Conservation (phyloP, 2,113 vertebrate genomes). For the Dasypus novemcinctus region DNA sequence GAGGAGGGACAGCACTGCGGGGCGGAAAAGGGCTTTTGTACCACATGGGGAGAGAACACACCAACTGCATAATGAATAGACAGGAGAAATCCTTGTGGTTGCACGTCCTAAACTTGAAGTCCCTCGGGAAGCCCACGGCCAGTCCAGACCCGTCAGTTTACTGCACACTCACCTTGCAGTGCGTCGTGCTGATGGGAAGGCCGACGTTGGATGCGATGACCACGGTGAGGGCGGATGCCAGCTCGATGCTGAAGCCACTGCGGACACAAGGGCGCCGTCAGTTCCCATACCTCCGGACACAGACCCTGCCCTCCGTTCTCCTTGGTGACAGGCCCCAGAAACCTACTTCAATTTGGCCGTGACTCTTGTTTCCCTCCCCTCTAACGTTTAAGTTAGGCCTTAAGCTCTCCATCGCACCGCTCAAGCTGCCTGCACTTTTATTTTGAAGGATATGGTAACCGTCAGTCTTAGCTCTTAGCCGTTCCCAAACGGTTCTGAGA, state of each 20-base stretch:
- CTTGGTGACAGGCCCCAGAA: background rate
- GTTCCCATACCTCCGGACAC: background rate
- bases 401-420: background rate
- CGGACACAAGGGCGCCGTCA: slow-evolving; percentile 37
- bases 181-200: slow-evolving; percentile 97
- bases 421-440: background rate
- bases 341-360: no score
- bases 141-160: background rate
- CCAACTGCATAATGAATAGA: background rate
- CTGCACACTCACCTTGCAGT: slow-evolving; percentile 92
- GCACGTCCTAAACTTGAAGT: background rate
- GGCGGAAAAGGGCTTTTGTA: background rate
- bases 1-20: background rate
- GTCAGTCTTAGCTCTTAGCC: background rate
- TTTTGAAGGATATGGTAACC: slow-evolving; percentile 14
- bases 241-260: slow-evolving; percentile 98
- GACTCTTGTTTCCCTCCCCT: background rate
- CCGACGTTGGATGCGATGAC: slow-evolving; percentile 95
- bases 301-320: background rate
- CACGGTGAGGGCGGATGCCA: slow-evolving; percentile 94
- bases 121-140: background rate
- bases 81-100: fast-evolving
- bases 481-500: background rate
- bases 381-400: background rate
- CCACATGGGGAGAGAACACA: background rate